Evolutionary conservation across 2,888 invertebrate genomes (phyloP).

Genomic region (Acanthoscelides obtectus): DNA sequence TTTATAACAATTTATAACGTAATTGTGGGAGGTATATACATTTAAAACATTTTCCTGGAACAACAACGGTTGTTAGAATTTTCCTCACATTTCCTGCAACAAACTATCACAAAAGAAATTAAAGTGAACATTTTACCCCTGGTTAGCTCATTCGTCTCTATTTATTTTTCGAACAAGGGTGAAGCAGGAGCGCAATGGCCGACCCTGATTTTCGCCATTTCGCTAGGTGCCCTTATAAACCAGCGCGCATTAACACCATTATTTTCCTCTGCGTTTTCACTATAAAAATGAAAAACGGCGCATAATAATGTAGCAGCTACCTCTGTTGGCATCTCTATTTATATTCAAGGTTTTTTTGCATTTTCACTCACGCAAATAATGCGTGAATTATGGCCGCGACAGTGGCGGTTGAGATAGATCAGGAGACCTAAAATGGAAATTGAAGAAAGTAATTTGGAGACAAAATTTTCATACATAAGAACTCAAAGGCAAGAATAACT

Average conservation of each 20-base stretch:
- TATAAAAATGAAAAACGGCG: neutral
- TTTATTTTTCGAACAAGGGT: neutral
- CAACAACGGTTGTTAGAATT: no score
- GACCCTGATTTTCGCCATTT: neutral
- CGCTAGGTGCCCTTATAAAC: neutral
- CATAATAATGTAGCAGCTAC: neutral
- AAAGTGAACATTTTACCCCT: neutral
- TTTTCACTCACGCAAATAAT: neutral
- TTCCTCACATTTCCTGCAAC: neutral
- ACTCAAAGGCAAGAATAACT: no score
- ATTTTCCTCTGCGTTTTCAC: neutral
- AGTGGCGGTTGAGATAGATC: neutral
- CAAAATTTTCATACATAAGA: no score
- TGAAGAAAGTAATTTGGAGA: no score
- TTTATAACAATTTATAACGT: no score
- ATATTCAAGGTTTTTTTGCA: neutral
- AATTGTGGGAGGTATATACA: no score
- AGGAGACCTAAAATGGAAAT: neutral
- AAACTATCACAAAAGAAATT: neutral
- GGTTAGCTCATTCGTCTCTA: neutral
- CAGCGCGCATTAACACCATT: neutral
- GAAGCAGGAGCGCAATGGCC: neutral
- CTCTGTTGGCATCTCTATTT: neutral
- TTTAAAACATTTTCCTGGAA: no score
- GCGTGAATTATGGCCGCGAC: neutral